Evolutionary conservation across 2,113 vertebrate species (phyloP), one percentile per base, ranked within the genome.

Genomic region (Eolophus roseicapilla): DNA sequence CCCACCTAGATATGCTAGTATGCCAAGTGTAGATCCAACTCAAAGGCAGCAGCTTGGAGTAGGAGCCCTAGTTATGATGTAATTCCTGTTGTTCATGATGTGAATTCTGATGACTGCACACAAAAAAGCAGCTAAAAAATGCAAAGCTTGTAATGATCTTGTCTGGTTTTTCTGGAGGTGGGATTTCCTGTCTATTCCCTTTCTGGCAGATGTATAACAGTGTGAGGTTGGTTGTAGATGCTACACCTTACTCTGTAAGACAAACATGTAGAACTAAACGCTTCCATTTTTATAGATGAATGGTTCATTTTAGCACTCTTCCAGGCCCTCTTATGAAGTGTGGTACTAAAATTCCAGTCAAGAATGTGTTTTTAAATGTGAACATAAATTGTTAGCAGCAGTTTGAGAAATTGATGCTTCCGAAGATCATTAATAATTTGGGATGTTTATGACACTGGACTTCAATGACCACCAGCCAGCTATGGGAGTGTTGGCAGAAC

Each of bases 401-500:
- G 39, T 20, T 13, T 65, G 63, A 82, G 73, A 43, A 92, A 84
- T 16, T 28, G 60, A 31, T 71, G 70, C 43, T 76, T 82, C 78
- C 79, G 35, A 33, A 53, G 74, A 29, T 46, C 10, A 24, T 53
- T 7, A 82, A 31, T 71, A 50, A n/a, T 18, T 50, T 53, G 43
- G n/a, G 46, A 50, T 90, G n/a, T 75, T 93, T 89, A 50, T 81
- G 60, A 59, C 60, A 55, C 63, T 86, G 55, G 17, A 76, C 39
- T 85, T 62, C 11, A 73, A 0, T 82, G 84, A 57, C 49, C 53
- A 10, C 15, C 16, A 80, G 87, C 33, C 53, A 86, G 69, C 70
- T 59, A 0, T 87, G 82, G 77, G 83, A 85, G 37, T 29, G 17
- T 29, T 97, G 93, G 93, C 94, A 86, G 87, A 82, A 93, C 43